These are phyloP conservation scores for Pherbina coryleti DNA, from an alignment of 2,888 invertebrate species.

Conservation along the genomic window DNA sequence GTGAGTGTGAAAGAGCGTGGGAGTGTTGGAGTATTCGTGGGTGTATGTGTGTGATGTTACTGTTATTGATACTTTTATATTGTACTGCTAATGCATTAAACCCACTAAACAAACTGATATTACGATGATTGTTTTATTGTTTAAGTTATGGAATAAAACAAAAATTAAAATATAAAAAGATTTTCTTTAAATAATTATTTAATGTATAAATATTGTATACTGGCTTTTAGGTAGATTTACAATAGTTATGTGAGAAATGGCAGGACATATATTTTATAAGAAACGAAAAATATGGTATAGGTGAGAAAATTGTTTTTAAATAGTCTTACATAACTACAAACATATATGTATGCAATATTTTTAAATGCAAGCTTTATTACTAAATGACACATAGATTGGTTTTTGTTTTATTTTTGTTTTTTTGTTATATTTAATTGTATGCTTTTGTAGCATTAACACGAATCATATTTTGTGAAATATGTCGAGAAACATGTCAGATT, in stretches of 20 bases:
- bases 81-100: background rate
- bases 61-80: background rate
- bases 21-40: too few relatives aligned
- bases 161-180: too few relatives aligned
- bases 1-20: background rate
- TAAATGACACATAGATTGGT: slow-evolving; percentile 35
- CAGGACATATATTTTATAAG: background rate
- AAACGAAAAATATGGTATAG: background rate
- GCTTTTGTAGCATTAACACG: background rate
- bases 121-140: background rate
- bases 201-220: too few relatives aligned
- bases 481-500: background rate
- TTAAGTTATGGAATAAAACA: too few relatives aligned
- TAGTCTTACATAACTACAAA: background rate
- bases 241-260: background rate
- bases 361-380: slow-evolving; percentile 30
- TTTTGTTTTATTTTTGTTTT: slow-evolving; percentile 2
- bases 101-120: background rate
- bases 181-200: too few relatives aligned
- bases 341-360: background rate
- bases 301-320: background rate
- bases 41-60: too few relatives aligned
- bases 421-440: background rate
- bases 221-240: too few relatives aligned
- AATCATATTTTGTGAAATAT: background rate